phyloP scores from a whole-genome alignment of 2,888 invertebrate species.

The Seladonia tumulorum region DNA sequence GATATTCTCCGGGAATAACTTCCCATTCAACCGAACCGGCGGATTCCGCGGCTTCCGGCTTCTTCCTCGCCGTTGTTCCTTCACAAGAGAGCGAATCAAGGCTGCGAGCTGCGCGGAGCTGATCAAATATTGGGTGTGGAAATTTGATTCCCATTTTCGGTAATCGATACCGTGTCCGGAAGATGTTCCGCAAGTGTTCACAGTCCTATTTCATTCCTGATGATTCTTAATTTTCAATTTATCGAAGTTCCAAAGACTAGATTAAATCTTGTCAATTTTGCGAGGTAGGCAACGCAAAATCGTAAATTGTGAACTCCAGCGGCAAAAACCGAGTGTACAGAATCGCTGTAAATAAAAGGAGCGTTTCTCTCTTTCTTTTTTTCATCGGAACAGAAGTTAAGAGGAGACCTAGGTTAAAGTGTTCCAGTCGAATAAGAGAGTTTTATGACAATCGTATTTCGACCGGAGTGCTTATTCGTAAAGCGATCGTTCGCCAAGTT shows the following conservation, averaged over 20 bases:
- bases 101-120: not conserved
- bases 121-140: not conserved
- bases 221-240: not conserved
- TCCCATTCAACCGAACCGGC: not conserved
- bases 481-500: conserved; percentile 49
- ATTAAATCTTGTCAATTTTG: not conserved
- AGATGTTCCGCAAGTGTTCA: not conserved
- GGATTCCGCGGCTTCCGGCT: conserved; percentile 24
- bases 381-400: not conserved
- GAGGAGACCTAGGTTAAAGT: conserved; percentile 28
- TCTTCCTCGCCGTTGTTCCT: conserved; percentile 31
- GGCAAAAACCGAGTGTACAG: not conserved
- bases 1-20: conserved; percentile 37
- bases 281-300: not conserved
- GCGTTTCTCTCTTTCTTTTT: not conserved
- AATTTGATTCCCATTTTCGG: not conserved
- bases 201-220: too few relatives aligned
- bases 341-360: not conserved
- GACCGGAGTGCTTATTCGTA: conserved; percentile 33
- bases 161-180: not conserved
- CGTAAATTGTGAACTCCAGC: not conserved
- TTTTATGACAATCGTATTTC: conserved; percentile 47
- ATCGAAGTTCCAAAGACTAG: not conserved
- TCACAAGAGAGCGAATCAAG: conserved; percentile 58
- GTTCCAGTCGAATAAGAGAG: conserved; percentile 9